Evolutionary conservation across 1,140 invertebrate genomes (phyloP), one percentile per base, ranked within the genome.

Genomic region (Drosophila oshimai): DNA sequence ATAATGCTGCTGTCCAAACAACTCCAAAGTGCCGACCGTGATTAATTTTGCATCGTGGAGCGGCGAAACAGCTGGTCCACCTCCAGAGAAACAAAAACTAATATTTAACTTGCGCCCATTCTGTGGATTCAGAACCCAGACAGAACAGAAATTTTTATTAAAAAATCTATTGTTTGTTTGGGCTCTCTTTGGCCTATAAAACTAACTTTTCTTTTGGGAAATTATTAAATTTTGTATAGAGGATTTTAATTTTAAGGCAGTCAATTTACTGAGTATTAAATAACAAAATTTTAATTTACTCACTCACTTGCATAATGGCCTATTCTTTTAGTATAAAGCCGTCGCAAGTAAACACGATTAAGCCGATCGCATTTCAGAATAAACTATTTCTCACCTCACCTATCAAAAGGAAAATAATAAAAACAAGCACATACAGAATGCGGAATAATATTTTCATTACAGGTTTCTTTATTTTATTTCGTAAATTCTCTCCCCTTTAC

Each of bases 21-120:
- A 65, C 34, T 78, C 55, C 57, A 77, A 69, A 75, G 80, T 60
- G 57, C 58, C 65, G 72, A n/a, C 55, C 37, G 60, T 80, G 80
- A 84, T 84, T 84, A 86, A 86, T 86, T 84, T 79, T 67, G 55
- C 47, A 73, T 37, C 50, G 68, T 34, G 41, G 12, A 29, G 41
- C 41, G 6, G 44, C 58, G 7, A 26, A 57, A 15, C 80, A 86
- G 54, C 64, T 79, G 80, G 44, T 26, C 45, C 36, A 28, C 9
- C 71, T 22, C 34, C n/a, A 31, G 22, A 7, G 22, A 58, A 71
- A 37, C 29, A 62, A 44, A 72, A 83, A 61, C 78, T 70, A 68
- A 83, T 70, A 78, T 78, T 78, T 58, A 76, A 55, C 42, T 58
- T 62, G 18, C 47, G 22, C 28, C 24, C 34, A 51, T 42, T 34